phyloP scores from a whole-genome alignment of 2,113 vertebrate genomes.

The Brachionichthys hirsutus region DNA sequence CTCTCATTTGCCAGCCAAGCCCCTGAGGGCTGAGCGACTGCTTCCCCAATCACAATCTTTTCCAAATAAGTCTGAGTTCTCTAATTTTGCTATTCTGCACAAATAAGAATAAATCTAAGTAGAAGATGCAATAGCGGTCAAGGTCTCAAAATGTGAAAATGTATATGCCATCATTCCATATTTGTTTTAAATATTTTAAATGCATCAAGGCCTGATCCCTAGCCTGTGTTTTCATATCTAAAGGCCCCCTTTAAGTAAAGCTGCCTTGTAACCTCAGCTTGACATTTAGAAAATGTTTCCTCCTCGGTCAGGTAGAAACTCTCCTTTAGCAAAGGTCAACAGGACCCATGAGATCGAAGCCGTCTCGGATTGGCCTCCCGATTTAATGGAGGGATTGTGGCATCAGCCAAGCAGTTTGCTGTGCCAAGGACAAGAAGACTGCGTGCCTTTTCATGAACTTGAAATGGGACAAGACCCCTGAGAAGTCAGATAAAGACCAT shows the following conservation, averaged over 20 bases:
- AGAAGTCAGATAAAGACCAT: slow-evolving; percentile 37
- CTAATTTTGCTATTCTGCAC: too few relatives aligned
- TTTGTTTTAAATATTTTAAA: too few relatives aligned
- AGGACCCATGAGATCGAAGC: slow-evolving; percentile 37
- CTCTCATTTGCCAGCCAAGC: too few relatives aligned
- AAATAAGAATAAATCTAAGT: too few relatives aligned
- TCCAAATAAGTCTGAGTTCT: too few relatives aligned
- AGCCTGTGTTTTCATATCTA: neutral
- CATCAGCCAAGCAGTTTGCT: slow-evolving; percentile 34
- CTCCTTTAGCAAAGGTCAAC: slow-evolving; percentile 51
- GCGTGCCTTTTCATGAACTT: slow-evolving; percentile 51
- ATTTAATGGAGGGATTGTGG: slow-evolving; percentile 47
- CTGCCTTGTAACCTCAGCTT: slow-evolving; percentile 32
- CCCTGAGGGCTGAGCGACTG: too few relatives aligned
- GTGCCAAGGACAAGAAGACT: slow-evolving; percentile 56
- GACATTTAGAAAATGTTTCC: slow-evolving; percentile 58
- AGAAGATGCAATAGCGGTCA: too few relatives aligned
- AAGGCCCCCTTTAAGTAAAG: slow-evolving; percentile 9
- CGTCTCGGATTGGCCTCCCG: slow-evolving; percentile 40
- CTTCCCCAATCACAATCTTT: too few relatives aligned
- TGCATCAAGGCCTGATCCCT: too few relatives aligned
- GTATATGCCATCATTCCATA: too few relatives aligned
- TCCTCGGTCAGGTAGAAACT: slow-evolving; percentile 44
- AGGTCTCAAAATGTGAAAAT: too few relatives aligned
- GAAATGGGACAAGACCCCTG: slow-evolving; percentile 66